Evolutionary conservation across 37 sponge, comb jelly and placozoan species (phyloP).

Genomic region (Ianthella basta): DNA sequence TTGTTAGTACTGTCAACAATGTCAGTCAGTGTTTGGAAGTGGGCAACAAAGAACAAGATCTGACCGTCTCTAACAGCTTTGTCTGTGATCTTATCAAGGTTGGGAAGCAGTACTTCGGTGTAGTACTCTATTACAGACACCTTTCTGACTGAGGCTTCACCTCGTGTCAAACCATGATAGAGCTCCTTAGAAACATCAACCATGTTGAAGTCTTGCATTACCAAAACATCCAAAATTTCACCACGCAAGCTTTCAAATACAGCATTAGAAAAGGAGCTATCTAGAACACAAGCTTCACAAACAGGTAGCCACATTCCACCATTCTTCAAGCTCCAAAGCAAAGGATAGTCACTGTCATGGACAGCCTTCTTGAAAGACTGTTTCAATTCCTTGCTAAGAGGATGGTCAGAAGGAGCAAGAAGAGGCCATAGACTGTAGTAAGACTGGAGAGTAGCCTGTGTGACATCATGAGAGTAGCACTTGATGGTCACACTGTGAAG

Average conservation of each 20-base stretch:
- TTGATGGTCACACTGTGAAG: conserved; percentile 20
- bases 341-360: neutral
- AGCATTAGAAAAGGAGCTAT: conserved; percentile 18
- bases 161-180: neutral
- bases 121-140: conserved; percentile 24
- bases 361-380: neutral
- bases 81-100: conserved; percentile 3
- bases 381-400: neutral
- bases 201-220: conserved; percentile 24
- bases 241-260: neutral
- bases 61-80: conserved; percentile 23
- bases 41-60: conserved; percentile 39
- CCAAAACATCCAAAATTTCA: conserved; percentile 34
- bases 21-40: neutral
- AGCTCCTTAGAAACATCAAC: conserved; percentile 10
- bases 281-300: neutral
- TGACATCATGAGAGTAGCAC: neutral
- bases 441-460: neutral
- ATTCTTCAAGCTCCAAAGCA: neutral
- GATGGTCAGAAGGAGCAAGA: neutral
- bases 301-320: conserved; percentile 62
- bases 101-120: conserved; percentile 48
- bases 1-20: neutral
- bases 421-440: conserved; percentile 68
- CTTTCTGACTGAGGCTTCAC: conserved; percentile 12